Evolutionary conservation across 2,888 invertebrate species (phyloP), one percentile per base, ranked within the genome.

Genomic region (Ctenicera cuprea): DNA sequence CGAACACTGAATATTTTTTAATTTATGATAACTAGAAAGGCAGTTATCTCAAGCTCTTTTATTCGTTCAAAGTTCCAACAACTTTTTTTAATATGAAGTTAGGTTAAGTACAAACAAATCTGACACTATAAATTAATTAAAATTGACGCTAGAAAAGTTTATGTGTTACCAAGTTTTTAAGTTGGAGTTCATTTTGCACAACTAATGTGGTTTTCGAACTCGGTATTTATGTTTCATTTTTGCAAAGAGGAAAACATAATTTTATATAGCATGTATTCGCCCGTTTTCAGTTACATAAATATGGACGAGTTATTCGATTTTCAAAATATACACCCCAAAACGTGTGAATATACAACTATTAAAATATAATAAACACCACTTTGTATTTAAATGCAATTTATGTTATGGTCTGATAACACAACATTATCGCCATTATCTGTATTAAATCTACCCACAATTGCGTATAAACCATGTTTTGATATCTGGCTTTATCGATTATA

Each of bases 401-500:
- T 71, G 66, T 62, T 64, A 71, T 71, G 59, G 62, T 16, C 37
- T n/a, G 54, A 66, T 74, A 74, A 67, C 70, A 67, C 70, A 67
- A 67, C 70, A 82, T 82, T 80, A 79, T 76, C 64, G 79, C 80
- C 79, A 83, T 84, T 83, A 82, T 82, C 82, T 80, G 83, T 81
- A 82, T 82, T 83, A 82, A 84, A 83, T 83, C 82, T 80, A 82
- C 82, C 84, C 85, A 79, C 85, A 84, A 85, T 83, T 81, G 80
- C 78, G 78, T 82, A 84, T 85, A 85, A 85, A 85, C 84, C 83
- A 85, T 83, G 82, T 83, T 82, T 82, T 84, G 84, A 84, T 85
- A 83, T 84, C 83, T 84, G 81, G 81, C 79, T 75, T 73, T 85
- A 85, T 85, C 83, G 85, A 85, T 86, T 83, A 81, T 80, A 85